Evolutionary conservation across 2,113 vertebrate genomes (phyloP).

Genomic region (human): GRCh38 chr3:69021001-69021500

Average conservation of each 20-base stretch:
- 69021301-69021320: background rate
- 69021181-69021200: background rate
- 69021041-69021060: background rate
- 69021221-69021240: background rate
- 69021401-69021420: background rate
- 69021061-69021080: background rate
- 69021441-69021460: constrained; percentile 40
- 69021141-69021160: background rate
- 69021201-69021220: background rate
- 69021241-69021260: background rate
- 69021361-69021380: constrained; percentile 57
- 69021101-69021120: background rate
- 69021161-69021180: background rate
- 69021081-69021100: background rate
- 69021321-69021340: background rate
- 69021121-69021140: background rate
- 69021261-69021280: background rate
- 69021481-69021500: constrained; percentile 51
- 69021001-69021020: background rate
- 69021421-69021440: constrained; percentile 4
- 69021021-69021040: background rate
- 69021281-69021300: background rate
- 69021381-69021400: constrained; percentile 26
- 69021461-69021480: constrained; percentile 61
- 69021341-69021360: constrained; percentile 40